phyloP scores from a whole-genome alignment of 2,888 invertebrate genomes.

The Odontomyia ornata region DNA sequence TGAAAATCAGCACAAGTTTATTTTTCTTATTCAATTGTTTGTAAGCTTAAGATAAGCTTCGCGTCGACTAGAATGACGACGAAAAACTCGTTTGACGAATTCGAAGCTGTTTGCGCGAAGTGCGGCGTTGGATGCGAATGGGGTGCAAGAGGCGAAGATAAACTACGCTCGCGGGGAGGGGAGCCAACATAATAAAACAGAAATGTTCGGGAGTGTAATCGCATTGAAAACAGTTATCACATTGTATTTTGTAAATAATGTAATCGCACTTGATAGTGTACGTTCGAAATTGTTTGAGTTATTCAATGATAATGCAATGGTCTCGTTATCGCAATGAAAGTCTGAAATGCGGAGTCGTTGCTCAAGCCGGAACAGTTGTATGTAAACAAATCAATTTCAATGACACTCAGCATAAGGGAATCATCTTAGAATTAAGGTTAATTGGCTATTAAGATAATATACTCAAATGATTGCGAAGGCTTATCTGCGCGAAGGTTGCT shows the following conservation, averaged over 20 bases:
- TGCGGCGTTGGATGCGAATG: neutral
- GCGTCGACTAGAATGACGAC: neutral
- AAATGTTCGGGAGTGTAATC: too few species aligned
- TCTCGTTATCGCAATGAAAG: neutral
- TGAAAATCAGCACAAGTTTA: slow-evolving; percentile 15
- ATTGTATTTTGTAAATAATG: neutral
- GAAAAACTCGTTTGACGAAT: neutral
- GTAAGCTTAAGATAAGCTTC: slow-evolving; percentile 20
- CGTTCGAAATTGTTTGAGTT: too few species aligned
- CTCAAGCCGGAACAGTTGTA: neutral
- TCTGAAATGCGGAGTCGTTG: neutral
- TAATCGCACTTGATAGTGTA: neutral
- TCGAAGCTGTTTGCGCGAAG: neutral
- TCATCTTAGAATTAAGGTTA: too few species aligned
- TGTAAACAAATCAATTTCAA: neutral
- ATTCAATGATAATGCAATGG: too few species aligned
- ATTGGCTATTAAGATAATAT: too few species aligned
- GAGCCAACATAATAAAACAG: too few species aligned
- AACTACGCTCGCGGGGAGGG: too few species aligned
- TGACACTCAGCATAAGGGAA: neutral
- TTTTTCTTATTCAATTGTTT: slow-evolving; percentile 6
- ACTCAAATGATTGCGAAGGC: too few species aligned
- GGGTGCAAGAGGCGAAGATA: too few species aligned
- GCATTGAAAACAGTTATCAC: neutral
- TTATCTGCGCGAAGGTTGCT: too few species aligned